Evolutionary conservation across 1,140 invertebrate genomes (phyloP).

Genomic region (Lucilia sericata): DNA sequence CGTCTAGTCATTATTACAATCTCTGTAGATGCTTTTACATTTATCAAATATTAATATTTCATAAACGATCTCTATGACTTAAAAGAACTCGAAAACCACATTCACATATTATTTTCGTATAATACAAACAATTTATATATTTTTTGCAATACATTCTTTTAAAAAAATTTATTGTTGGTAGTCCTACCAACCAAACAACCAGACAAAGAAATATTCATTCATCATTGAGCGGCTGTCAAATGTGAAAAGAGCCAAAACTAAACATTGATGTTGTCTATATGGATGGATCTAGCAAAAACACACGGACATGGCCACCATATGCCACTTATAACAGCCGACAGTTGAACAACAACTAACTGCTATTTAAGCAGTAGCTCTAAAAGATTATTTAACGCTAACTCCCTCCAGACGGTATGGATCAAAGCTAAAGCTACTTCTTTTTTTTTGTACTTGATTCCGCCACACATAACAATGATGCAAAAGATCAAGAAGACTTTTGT

Average conservation of each 20-base stretch:
- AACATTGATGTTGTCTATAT: background rate
- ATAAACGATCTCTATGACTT: conserved; percentile 18
- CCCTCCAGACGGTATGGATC: conserved; percentile 21
- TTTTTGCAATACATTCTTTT: background rate
- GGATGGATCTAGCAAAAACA: background rate
- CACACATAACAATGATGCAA: background rate
- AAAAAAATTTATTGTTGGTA: background rate
- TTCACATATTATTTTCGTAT: background rate
- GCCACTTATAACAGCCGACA: background rate
- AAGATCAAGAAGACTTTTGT: background rate
- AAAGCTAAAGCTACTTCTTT: conserved; percentile 25
- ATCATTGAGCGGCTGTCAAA: conserved; percentile 31
- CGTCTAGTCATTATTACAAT: no score
- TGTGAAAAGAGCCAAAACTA: background rate
- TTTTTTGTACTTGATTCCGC: background rate
- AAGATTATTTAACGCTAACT: conserved; percentile 40
- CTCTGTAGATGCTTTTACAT: background rate
- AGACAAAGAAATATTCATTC: conserved; percentile 28
- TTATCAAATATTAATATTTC: conserved; percentile 18
- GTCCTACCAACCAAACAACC: background rate
- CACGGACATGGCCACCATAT: background rate
- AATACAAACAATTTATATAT: background rate
- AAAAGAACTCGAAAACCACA: background rate
- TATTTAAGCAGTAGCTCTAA: conserved; percentile 36
- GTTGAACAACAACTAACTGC: background rate